A percentile compares a stretch with the other conserved stretches of the same genome.
Conservation (phyloP, 2,888 invertebrate genomes). For the Ctenicera cuprea region DNA sequence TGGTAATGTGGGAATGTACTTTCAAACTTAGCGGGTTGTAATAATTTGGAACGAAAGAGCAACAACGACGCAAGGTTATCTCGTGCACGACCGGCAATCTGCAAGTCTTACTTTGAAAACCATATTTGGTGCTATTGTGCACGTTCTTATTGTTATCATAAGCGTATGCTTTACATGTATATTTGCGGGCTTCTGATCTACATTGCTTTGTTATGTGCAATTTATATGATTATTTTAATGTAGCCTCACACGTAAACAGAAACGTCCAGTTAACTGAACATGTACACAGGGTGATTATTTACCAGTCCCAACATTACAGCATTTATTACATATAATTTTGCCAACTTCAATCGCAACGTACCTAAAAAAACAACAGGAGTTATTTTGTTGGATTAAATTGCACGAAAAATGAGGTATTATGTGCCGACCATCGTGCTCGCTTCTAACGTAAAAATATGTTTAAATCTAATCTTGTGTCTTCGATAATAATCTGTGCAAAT, state of each 20-base stretch:
- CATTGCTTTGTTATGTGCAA: constrained; percentile 71
- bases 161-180: constrained; percentile 68
- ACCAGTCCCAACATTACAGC: too few relatives aligned
- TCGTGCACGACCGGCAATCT: constrained; percentile 28
- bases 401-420: too few relatives aligned
- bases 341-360: too few relatives aligned
- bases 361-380: too few relatives aligned
- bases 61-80: not conserved
- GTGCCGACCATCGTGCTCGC: too few relatives aligned
- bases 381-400: too few relatives aligned
- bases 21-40: not conserved
- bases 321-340: too few relatives aligned
- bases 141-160: constrained; percentile 66
- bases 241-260: constrained; percentile 43
- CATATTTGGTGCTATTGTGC: constrained; percentile 55
- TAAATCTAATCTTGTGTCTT: too few relatives aligned
- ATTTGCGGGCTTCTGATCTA: constrained; percentile 65
- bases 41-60: constrained; percentile 1
- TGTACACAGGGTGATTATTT: not conserved
- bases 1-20: constrained; percentile 23
- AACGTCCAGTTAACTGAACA: not conserved
- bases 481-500: too few relatives aligned
- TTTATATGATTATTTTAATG: constrained; percentile 70
- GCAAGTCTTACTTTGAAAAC: constrained; percentile 41
- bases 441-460: too few relatives aligned